phyloP scores from a whole-genome alignment of 2,888 invertebrate species.

The Pomacea canaliculata region DNA sequence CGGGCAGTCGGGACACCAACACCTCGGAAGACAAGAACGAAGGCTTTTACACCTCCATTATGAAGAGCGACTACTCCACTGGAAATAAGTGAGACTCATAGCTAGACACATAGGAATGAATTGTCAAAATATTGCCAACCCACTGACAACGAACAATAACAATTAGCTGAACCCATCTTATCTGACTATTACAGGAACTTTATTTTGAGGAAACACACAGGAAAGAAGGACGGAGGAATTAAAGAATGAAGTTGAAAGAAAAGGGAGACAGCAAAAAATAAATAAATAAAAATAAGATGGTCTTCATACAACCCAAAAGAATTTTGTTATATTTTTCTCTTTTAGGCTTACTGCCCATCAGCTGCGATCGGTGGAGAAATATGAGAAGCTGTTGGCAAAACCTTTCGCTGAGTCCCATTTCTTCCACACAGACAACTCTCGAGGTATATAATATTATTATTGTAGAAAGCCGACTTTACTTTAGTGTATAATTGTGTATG shows the following conservation, averaged over 20 bases:
- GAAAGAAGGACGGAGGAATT: too few relatives aligned
- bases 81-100: neutral
- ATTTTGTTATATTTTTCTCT: neutral
- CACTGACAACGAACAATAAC: too few relatives aligned
- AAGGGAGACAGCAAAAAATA: too few relatives aligned
- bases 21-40: constrained; percentile 16
- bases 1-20: constrained; percentile 45
- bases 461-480: neutral
- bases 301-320: too few relatives aligned
- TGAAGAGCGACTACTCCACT: neutral
- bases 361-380: constrained; percentile 44
- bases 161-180: too few relatives aligned
- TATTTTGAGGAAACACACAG: too few relatives aligned
- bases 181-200: too few relatives aligned
- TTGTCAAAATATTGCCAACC: too few relatives aligned
- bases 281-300: too few relatives aligned
- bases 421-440: constrained; percentile 59
- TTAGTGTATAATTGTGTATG: too few relatives aligned
- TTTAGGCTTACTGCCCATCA: constrained; percentile 52
- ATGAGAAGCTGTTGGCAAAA: constrained; percentile 41
- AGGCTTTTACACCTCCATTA: neutral
- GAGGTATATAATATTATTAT: constrained; percentile 33
- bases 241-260: too few relatives aligned
- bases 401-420: constrained; percentile 51
- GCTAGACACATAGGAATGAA: too few relatives aligned